Conservation (phyloP, 1,140 invertebrate species). For the Drosophila prosaltans region DNA sequence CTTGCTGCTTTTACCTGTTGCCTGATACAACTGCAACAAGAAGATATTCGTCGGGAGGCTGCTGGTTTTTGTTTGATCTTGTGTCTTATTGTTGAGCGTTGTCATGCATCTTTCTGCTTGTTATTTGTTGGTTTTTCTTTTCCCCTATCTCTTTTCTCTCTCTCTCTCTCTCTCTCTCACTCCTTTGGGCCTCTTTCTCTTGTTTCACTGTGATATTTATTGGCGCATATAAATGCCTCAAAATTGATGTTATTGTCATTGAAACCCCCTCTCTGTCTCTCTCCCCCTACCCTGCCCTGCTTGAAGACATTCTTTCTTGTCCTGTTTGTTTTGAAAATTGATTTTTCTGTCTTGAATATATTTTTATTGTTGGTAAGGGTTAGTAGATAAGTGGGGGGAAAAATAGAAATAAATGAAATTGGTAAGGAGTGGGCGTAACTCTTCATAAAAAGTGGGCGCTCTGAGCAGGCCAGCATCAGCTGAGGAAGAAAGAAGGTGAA, state of each 20-base stretch:
- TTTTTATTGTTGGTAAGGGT: conserved; percentile 58
- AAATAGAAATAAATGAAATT: conserved; percentile 49
- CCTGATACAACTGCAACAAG: conserved; percentile 16
- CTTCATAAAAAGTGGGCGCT: conserved; percentile 66
- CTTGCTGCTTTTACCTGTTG: conserved; percentile 64
- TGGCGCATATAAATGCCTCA: conserved; percentile 80
- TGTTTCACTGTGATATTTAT: conserved; percentile 71
- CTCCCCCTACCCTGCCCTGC: background rate
- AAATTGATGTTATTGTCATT: conserved; percentile 81
- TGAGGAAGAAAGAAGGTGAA: conserved; percentile 1
- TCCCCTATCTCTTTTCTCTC: background rate
- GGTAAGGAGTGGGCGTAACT: conserved; percentile 59
- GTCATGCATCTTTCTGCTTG: conserved; percentile 64
- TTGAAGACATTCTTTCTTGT: conserved; percentile 33
- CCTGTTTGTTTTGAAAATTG: conserved; percentile 74
- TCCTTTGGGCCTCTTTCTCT: conserved; percentile 25
- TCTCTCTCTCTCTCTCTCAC: conserved; percentile 16
- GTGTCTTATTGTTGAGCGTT: conserved; percentile 64
- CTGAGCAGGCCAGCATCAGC: conserved; percentile 50
- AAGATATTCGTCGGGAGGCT: conserved; percentile 40
- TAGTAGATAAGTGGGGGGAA: conserved; percentile 16
- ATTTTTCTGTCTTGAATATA: conserved; percentile 61
- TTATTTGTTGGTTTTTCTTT: conserved; percentile 57
- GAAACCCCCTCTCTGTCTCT: conserved; percentile 43
- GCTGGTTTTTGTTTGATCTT: conserved; percentile 64